These are phyloP conservation scores for Cariama cristata DNA, from an alignment of 2,113 vertebrate species.

Conservation along the genomic window DNA sequence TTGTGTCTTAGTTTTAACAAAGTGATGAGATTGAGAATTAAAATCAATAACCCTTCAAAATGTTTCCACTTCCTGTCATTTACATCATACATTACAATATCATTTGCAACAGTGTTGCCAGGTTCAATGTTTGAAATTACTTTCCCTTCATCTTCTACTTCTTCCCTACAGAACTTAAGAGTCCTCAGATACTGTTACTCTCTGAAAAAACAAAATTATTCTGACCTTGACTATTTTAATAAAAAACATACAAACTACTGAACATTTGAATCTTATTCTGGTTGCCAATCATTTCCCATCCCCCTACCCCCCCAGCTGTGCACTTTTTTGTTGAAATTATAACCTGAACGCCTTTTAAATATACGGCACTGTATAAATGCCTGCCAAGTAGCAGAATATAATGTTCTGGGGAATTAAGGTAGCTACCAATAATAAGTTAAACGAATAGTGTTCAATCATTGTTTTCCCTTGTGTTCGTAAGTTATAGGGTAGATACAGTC, in stretches of 20 bases:
- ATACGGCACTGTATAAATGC: neutral
- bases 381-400: neutral
- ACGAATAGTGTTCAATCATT: neutral
- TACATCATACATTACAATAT: neutral
- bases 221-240: conserved; percentile 16
- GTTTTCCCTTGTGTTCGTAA: neutral
- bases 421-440: neutral
- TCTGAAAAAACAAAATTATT: neutral
- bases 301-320: neutral
- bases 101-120: neutral
- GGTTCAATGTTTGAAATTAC: neutral
- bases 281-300: neutral
- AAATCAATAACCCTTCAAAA: neutral
- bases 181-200: neutral
- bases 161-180: neutral
- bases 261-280: neutral
- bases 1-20: neutral
- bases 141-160: neutral
- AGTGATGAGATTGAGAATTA: neutral
- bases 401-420: neutral
- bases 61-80: neutral
- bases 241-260: neutral
- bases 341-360: conserved; percentile 12
- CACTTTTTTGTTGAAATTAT: conserved; percentile 7
- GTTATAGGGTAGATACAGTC: neutral